Evolutionary conservation across 2,888 invertebrate species (phyloP).

Genomic region (Pollenia amentaria): DNA sequence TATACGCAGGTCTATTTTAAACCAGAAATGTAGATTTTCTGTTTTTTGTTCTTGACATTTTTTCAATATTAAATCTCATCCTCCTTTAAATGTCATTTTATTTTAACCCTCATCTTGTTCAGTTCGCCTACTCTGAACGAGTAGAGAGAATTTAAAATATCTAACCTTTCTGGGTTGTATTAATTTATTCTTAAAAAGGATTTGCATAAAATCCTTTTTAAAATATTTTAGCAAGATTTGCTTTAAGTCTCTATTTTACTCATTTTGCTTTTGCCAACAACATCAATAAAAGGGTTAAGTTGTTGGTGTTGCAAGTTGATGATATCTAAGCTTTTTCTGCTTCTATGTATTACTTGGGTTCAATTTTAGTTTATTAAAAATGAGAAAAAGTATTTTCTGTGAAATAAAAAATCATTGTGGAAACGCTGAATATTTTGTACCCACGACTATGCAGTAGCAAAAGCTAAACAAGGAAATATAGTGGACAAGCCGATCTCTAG

Average conservation of each 20-base stretch:
- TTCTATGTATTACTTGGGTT: conserved; percentile 2
- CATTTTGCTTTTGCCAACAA: conserved; percentile 11
- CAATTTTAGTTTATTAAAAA: not conserved
- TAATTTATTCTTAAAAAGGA: conserved; percentile 63
- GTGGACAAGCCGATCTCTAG: no score
- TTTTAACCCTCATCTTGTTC: conserved; percentile 42
- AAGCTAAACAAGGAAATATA: no score
- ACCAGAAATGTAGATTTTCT: not conserved
- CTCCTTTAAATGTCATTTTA: not conserved
- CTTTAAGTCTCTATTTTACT: conserved; percentile 32
- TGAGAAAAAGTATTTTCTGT: conserved; percentile 7
- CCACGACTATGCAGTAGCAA: no score
- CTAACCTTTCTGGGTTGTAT: conserved; percentile 67
- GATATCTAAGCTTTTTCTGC: conserved; percentile 49
- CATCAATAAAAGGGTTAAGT: conserved; percentile 49
- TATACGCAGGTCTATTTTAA: not conserved
- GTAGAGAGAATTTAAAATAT: conserved; percentile 52
- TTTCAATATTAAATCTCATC: not conserved
- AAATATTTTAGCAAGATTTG: conserved; percentile 56
- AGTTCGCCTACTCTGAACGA: conserved; percentile 11
- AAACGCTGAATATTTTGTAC: not conserved
- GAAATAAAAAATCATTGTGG: not conserved
- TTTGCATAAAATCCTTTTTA: conserved; percentile 70
- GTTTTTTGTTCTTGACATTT: not conserved
- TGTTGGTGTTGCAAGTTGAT: conserved; percentile 53